These are phyloP conservation scores for Echinometra lucunter DNA, from an alignment of 53 echinoderm and acorn worm genomes.

Conservation along the genomic window DNA sequence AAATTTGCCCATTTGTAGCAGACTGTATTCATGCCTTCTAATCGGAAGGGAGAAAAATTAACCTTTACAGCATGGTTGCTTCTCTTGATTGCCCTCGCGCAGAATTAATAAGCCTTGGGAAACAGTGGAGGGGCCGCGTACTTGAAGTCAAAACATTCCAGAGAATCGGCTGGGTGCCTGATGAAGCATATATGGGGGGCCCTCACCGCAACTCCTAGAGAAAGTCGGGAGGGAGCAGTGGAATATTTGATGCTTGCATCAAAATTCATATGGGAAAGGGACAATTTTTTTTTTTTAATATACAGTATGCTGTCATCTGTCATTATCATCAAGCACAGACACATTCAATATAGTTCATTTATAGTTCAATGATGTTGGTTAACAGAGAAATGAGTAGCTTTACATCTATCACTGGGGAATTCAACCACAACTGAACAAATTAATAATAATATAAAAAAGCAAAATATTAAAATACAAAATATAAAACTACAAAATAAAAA, in stretches of 20 bases:
- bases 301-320: neutral
- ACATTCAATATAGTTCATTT: neutral
- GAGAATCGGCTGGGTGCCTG: neutral
- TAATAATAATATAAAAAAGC: neutral
- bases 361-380: neutral
- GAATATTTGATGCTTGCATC: slow-evolving; percentile 10
- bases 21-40: neutral
- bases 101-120: slow-evolving; percentile 59
- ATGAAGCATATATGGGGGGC: neutral
- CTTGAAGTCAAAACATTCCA: slow-evolving; percentile 52
- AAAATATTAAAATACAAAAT: neutral
- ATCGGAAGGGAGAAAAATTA: neutral
- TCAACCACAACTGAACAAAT: too few relatives aligned
- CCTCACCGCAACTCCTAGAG: slow-evolving; percentile 4
- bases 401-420: too few relatives aligned
- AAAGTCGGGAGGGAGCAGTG: neutral
- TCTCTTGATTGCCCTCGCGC: slow-evolving; percentile 37
- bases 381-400: too few relatives aligned
- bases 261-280: neutral
- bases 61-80: slow-evolving; percentile 23
- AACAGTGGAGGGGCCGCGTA: slow-evolving; percentile 53
- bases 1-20: slow-evolving; percentile 27
- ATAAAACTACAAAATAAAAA: too few relatives aligned
- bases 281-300: neutral
- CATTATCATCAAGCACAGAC: neutral